Evolutionary conservation across 2,113 vertebrate species (phyloP).

Genomic region (Myiozetetes cayanensis): DNA sequence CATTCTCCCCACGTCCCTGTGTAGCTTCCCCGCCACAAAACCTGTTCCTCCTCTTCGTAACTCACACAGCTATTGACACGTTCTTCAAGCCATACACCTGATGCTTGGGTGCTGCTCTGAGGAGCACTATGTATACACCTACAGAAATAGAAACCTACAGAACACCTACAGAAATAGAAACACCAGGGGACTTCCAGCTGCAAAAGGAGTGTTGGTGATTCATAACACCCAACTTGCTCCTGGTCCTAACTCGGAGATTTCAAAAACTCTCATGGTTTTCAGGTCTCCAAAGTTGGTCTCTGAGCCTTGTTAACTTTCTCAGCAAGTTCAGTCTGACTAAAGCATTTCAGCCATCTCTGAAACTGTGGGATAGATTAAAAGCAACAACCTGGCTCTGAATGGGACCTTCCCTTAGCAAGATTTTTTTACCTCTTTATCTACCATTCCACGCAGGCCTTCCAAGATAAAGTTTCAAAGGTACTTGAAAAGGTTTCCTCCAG

Average conservation of each 20-base stretch:
- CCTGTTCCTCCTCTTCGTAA: neutral
- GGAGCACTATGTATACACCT: neutral
- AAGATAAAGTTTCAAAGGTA: neutral
- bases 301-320: neutral
- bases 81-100: neutral
- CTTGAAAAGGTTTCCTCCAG: neutral
- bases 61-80: neutral
- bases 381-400: neutral
- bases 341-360: neutral
- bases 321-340: neutral
- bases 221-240: fast-evolving
- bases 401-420: neutral
- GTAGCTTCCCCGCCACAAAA: neutral
- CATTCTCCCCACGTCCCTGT: neutral
- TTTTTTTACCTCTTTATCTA: neutral
- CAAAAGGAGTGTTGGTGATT: neutral
- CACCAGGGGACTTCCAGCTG: neutral
- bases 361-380: neutral
- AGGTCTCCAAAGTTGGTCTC: neutral
- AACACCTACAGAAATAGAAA: neutral
- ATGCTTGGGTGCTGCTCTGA: neutral
- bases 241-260: neutral
- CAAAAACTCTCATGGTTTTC: neutral
- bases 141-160: neutral
- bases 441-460: neutral